Evolutionary conservation across 1,140 invertebrate genomes (phyloP), one percentile per base, ranked within the genome.

Genomic region (Drosophila sp.): DNA sequence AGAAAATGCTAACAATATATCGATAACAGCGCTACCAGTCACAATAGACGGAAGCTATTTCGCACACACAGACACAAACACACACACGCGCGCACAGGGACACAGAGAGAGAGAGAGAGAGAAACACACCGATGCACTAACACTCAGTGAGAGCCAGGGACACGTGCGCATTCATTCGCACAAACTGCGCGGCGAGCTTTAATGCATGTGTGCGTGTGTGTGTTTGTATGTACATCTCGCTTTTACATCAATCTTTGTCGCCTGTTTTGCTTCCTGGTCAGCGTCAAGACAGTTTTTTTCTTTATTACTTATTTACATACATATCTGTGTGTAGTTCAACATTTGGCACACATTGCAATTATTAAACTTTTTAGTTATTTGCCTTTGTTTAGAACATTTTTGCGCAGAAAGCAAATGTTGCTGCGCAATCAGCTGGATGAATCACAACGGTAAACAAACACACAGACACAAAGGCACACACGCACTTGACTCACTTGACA

Each of bases 181-280:
- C 63, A 75, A 14, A 86, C 62, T 65, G 69, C 71, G 77, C 48
- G 50, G 29, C 57, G 41, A 62, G 57, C 78, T 86, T 54, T 14
- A 40, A 40, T 29, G 32, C 41, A 45, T 40, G 25, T 29, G 14
- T 11, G 8, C 7, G 6, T 32, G 8, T 38, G 13, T 48, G 13
- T 32, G 54, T 4, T 48, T 13, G 38, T 40, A 6, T 38, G 48
- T 41, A 40, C 74, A 61, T 86, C 78, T 75, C 82, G 78, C 64
- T 87, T 87, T 86, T 66, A 82, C 82, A 87, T 87, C 79, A 87
- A 87, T 87, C 83, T 87, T 87, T 87, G 82, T 87, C 83, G 82
- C 66, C 43, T 58, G 59, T 76, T 76, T 80, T 80, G 82, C 83
- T 87, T 87, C 82, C 82, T 87, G 82, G 82, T 87, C 72, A 70